phyloP scores from a whole-genome alignment of 1,140 invertebrate genomes.

The Ooceraea biroi region DNA sequence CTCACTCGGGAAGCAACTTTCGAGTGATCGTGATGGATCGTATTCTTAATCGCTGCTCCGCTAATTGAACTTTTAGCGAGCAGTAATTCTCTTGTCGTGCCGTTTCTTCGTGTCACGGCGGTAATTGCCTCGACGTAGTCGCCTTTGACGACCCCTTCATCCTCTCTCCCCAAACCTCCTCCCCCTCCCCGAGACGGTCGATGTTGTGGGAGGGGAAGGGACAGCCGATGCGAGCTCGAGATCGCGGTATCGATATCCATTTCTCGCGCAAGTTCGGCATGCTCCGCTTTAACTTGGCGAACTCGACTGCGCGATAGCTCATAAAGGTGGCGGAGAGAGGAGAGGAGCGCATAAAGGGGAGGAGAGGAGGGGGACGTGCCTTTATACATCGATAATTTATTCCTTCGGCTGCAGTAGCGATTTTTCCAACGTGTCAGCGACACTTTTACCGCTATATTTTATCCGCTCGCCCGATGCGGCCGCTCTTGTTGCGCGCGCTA shows the following conservation, averaged over 20 bases:
- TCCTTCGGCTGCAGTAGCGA: constrained; percentile 62
- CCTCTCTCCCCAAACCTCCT: too few species aligned
- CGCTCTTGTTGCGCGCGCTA: constrained; percentile 41
- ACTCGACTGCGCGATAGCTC: constrained; percentile 33
- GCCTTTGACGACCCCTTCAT: constrained; percentile 1
- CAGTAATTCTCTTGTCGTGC: background rate
- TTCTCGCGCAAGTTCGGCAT: background rate
- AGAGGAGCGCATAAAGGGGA: too few species aligned
- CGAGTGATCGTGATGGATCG: background rate
- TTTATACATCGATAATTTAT: constrained; percentile 69
- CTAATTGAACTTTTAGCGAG: background rate
- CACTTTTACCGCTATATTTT: constrained; percentile 62
- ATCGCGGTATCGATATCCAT: background rate
- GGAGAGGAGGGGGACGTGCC: background rate
- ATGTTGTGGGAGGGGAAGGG: background rate
- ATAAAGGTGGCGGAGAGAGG: too few species aligned
- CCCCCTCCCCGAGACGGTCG: background rate
- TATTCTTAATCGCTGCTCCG: background rate
- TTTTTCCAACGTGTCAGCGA: constrained; percentile 68
- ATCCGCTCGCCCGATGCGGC: constrained; percentile 36
- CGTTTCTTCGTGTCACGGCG: background rate
- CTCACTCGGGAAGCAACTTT: background rate
- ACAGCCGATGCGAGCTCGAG: background rate
- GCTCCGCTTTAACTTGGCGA: constrained; percentile 61
- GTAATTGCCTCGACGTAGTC: constrained; percentile 11